phyloP scores from a whole-genome alignment of 2,113 vertebrate species.

The Alectura lathami region DNA sequence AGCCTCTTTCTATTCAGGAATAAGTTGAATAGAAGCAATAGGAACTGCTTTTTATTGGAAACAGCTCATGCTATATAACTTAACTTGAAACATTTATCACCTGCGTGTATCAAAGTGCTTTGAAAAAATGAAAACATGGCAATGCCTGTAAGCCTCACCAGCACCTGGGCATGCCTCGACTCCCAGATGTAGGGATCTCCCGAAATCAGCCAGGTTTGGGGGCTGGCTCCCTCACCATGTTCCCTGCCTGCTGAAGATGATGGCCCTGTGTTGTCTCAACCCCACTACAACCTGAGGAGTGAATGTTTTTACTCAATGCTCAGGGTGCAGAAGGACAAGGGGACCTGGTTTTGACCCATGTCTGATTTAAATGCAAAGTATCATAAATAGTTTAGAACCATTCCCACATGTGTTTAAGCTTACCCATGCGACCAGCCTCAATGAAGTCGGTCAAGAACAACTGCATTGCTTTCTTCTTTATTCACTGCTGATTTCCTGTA shows the following conservation, averaged over 20 bases:
- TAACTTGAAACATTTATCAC: neutral
- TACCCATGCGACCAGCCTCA: neutral
- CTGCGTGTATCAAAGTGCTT: neutral
- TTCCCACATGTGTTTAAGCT: neutral
- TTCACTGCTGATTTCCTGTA: constrained; percentile 11
- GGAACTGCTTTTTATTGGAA: neutral
- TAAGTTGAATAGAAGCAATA: neutral
- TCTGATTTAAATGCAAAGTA: constrained; percentile 12
- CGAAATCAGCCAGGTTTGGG: neutral
- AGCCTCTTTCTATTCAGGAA: neutral
- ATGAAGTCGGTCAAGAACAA: neutral
- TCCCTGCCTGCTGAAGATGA: neutral
- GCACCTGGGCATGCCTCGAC: accelerated
- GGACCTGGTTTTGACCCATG: neutral
- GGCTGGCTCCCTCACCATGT: accelerated
- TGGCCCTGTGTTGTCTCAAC: neutral
- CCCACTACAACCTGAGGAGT: neutral
- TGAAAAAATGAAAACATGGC: neutral
- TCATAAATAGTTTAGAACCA: accelerated
- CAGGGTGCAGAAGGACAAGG: neutral
- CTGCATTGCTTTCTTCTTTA: neutral
- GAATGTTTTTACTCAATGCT: neutral
- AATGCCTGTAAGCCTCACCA: neutral
- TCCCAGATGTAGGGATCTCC: accelerated
- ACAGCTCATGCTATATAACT: neutral